Base-by-base conservation (phyloP, 1,140 invertebrate genomes). In the Bombus fervidus region DNA sequence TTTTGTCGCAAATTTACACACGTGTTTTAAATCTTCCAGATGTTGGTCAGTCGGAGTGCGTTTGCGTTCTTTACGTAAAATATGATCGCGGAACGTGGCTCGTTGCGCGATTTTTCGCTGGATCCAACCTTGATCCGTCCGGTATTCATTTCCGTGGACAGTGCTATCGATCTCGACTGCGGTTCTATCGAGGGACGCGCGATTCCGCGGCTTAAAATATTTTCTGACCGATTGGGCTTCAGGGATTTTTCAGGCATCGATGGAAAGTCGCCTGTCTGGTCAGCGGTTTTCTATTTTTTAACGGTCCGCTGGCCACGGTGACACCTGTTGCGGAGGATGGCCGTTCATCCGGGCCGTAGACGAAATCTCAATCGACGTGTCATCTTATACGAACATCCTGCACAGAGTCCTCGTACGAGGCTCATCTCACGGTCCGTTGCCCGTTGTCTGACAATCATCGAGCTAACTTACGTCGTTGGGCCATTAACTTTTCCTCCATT, bases 251-350 rank as follows among this genome's bases (percentile, higher is more conserved):
- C 79, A 59, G 43, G 43, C 43, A 57, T 64, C 66, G 79, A 81
- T 37, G 76, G 78, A 53, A 74, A 81, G 69, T 81, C 78, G 69
- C 13, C 31, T 31, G 68, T 84, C 83, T 78, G 62, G 83, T 80
- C 77, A 53, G 57, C 15, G 39, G 84, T 75, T 83, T 89, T 86
- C 81, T 74, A 71, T 75, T 86, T 89, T 89, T 89, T 86, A 86
- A 89, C 76, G 80, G 59, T 53, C 64, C 66, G 47, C 59, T 59
- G 57, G 80, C 64, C 71, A 59, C 28, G 43, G 68, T 90, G 80
- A 81, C 89, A 90, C 89, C 88, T 90, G 89, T 90, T 90, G 89
- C 89, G 72, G 68, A 72, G 39, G 69, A 28, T 72, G 82, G 81
- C 68, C 81, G 85, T 76, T 57, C 66, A 31, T 59, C 66, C 69